These are phyloP conservation scores for Strigops habroptila DNA, from an alignment of 2,113 vertebrate genomes.

Conservation along the genomic window DNA sequence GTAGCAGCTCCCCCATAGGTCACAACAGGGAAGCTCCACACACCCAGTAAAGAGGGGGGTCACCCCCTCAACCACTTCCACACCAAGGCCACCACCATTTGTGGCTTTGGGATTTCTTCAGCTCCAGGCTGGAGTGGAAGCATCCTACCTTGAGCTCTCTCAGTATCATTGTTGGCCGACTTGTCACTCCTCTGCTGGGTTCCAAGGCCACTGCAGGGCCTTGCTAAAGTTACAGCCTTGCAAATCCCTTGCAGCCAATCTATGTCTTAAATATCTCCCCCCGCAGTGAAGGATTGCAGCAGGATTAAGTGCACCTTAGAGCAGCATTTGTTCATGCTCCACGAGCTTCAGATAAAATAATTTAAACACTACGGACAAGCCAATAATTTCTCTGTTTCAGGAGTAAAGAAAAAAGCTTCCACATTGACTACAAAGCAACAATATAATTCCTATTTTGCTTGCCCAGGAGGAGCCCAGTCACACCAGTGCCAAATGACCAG, in stretches of 20 bases:
- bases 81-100: background rate
- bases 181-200: background rate
- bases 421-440: background rate
- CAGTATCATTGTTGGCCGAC: background rate
- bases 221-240: background rate
- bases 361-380: background rate
- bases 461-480: background rate
- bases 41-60: background rate
- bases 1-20: background rate
- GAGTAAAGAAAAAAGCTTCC: background rate
- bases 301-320: background rate
- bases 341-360: slow-evolving; percentile 6
- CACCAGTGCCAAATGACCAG: background rate
- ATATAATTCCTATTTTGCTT: background rate
- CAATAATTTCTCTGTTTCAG: background rate
- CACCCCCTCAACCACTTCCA: background rate
- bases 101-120: background rate
- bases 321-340: background rate
- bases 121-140: background rate
- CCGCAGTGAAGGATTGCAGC: background rate
- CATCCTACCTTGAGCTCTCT: background rate
- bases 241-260: background rate
- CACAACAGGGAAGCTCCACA: background rate
- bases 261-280: background rate
- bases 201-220: background rate